These are phyloP conservation scores for Tachuris rubrigastra DNA, from an alignment of 2,113 vertebrate genomes.

Conservation along the genomic window DNA sequence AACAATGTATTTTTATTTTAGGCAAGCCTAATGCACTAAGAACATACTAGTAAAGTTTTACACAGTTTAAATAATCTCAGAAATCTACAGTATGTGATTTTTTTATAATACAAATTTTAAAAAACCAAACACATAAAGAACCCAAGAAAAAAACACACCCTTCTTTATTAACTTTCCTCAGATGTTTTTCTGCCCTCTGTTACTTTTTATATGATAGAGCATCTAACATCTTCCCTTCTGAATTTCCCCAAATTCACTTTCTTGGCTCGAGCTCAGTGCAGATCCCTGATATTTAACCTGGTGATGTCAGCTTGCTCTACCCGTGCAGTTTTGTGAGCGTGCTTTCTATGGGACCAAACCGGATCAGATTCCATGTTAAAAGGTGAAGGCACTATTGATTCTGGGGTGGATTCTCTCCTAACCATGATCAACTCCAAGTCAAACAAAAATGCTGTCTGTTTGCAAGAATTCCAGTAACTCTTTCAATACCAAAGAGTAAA, in stretches of 20 bases:
- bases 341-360: background rate
- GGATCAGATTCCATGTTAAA: background rate
- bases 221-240: background rate
- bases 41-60: background rate
- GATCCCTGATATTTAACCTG: background rate
- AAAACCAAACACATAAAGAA: background rate
- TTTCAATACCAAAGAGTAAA: background rate
- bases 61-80: background rate
- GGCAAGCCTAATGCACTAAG: background rate
- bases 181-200: background rate
- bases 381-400: background rate
- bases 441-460: background rate
- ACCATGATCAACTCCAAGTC: background rate
- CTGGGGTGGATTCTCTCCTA: background rate
- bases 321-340: background rate
- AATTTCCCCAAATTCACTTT: background rate
- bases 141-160: background rate
- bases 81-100: background rate
- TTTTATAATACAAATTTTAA: background rate
- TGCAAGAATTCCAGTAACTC: background rate
- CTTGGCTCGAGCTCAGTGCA: background rate
- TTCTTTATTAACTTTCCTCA: background rate
- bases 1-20: background rate
- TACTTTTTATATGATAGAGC: background rate
- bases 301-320: background rate